phyloP scores from a whole-genome alignment of 2,888 invertebrate species.

The Polymixis lichenea region DNA sequence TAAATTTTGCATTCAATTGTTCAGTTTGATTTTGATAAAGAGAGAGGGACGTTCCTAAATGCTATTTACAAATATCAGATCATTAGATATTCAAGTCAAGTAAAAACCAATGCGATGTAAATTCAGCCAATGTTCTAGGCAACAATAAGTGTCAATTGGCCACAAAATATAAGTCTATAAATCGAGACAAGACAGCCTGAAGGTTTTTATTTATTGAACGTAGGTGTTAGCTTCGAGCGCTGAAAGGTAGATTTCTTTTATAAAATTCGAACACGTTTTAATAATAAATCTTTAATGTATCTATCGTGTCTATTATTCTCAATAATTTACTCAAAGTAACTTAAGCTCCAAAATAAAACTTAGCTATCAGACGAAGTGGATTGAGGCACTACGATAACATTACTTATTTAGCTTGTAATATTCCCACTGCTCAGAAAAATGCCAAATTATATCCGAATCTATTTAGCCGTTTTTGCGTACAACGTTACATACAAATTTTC shows the following conservation, averaged over 20 bases:
- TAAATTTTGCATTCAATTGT: too few relatives aligned
- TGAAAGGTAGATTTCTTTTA: slow-evolving; percentile 16
- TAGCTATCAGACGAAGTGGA: background rate
- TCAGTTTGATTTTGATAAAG: too few relatives aligned
- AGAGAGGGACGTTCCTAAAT: background rate
- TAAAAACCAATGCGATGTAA: slow-evolving; percentile 21
- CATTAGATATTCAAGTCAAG: background rate
- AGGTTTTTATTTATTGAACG: slow-evolving; percentile 33
- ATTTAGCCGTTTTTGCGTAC: too few relatives aligned
- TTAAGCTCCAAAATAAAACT: background rate
- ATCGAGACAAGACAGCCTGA: slow-evolving; percentile 16
- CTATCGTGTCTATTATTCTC: background rate
- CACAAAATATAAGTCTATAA: slow-evolving; percentile 43
- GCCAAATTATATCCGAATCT: too few relatives aligned
- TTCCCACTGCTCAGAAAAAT: background rate
- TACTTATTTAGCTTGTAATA: background rate
- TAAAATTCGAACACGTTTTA: slow-evolving; percentile 13
- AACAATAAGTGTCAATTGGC: slow-evolving; percentile 36
- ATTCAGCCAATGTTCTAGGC: slow-evolving; percentile 25
- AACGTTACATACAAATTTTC: too few relatives aligned
- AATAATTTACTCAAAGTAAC: background rate
- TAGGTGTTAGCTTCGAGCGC: background rate
- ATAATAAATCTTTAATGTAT: slow-evolving; percentile 20
- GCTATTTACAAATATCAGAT: background rate
- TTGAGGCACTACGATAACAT: background rate